Percentiles rank a stretch among this genome's conserved stretches.
phyloP scores from a whole-genome alignment of 2,113 vertebrate genomes.

The Ptilonorhynchus violaceus region DNA sequence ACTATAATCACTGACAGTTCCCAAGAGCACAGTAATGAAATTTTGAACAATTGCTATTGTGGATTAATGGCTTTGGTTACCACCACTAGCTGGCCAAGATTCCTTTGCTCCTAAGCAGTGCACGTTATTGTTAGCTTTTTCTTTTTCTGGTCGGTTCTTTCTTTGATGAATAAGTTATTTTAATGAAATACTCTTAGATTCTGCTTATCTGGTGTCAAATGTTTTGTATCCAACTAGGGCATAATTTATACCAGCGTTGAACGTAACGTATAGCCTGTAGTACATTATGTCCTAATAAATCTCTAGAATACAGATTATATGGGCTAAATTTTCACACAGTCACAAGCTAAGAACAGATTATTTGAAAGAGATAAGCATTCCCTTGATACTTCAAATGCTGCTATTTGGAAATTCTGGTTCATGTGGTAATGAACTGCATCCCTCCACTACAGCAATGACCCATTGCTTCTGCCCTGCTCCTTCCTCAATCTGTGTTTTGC shows the following conservation, averaged over 20 bases:
- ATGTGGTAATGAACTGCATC: neutral
- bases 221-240: neutral
- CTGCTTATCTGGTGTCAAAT: neutral
- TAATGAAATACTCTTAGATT: neutral
- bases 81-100: neutral
- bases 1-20: neutral
- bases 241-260: neutral
- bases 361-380: neutral
- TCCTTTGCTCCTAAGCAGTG: neutral
- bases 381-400: neutral
- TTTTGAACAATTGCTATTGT: neutral
- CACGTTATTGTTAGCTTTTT: neutral
- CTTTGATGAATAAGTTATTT: neutral
- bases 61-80: neutral
- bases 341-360: neutral
- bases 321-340: neutral
- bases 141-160: neutral
- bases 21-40: neutral
- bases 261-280: neutral
- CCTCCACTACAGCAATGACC: neutral
- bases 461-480: neutral
- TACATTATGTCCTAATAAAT: neutral
- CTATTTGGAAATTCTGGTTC: neutral
- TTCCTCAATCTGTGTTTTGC: neutral
- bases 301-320: neutral